phyloP scores from a whole-genome alignment of 1,140 invertebrate species.

The Belonocnema kinseyi region DNA sequence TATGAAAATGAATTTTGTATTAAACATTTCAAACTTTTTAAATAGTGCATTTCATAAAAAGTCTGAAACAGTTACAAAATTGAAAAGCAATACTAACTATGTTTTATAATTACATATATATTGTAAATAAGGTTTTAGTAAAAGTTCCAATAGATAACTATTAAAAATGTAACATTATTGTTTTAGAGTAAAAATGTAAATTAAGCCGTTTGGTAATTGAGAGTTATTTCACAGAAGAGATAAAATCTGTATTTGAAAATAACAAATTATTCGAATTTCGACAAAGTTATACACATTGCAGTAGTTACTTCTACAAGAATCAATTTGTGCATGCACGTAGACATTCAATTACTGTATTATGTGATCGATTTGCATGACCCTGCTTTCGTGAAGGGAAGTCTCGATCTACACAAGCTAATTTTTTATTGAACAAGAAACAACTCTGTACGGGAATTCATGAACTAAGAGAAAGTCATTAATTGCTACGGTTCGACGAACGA shows the following conservation, averaged over 20 bases:
- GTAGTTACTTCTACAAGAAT: background rate
- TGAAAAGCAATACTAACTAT: no score
- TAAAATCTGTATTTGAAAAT: background rate
- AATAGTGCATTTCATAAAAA: no score
- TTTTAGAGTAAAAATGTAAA: no score
- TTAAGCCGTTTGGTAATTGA: background rate
- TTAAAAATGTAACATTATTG: no score
- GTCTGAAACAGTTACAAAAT: no score
- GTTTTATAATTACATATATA: no score
- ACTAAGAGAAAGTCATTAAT: conserved; percentile 21
- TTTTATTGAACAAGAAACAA: background rate
- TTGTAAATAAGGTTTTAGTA: no score
- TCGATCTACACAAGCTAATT: background rate
- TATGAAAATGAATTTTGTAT: no score
- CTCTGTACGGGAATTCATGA: background rate
- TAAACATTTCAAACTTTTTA: no score
- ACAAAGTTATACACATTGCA: background rate
- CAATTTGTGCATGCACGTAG: background rate
- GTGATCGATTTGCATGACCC: conserved; percentile 11
- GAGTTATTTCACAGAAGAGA: background rate
- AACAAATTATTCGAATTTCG: background rate
- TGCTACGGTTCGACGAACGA: conserved; percentile 12
- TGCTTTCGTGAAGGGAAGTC: conserved; percentile 6
- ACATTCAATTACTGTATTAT: background rate
- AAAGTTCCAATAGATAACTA: no score